Evolutionary conservation across 2,888 invertebrate genomes (phyloP).

Genomic region (Megamerina dolium): DNA sequence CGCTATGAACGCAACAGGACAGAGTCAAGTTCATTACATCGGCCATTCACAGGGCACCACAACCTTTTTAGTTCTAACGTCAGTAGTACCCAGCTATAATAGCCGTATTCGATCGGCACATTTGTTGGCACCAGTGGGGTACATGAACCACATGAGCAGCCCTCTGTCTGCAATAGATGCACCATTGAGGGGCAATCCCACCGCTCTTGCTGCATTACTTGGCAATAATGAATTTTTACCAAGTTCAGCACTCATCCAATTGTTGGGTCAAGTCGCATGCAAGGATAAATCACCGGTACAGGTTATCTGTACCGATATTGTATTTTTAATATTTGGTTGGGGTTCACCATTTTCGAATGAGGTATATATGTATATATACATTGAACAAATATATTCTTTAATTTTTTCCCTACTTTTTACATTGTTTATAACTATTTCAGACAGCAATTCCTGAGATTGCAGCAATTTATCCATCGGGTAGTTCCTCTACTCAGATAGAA

Average conservation of each 20-base stretch:
- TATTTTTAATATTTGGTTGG: constrained; percentile 22
- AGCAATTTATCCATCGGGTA: constrained; percentile 41
- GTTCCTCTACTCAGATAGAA: constrained; percentile 42
- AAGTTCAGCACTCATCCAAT: constrained; percentile 29
- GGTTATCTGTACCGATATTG: constrained; percentile 18
- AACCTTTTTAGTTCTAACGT: constrained; percentile 57
- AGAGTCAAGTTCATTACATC: constrained; percentile 56
- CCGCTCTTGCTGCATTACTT: constrained; percentile 29
- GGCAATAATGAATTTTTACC: constrained; percentile 37
- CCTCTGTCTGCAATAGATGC: constrained; percentile 57
- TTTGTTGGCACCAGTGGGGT: constrained; percentile 53
- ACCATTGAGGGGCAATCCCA: constrained; percentile 46
- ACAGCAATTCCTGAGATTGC: too few species aligned
- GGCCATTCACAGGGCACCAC: constrained; percentile 92
- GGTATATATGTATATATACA: constrained; percentile 16
- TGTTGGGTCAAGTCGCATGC: constrained; percentile 50
- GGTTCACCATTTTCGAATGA: constrained; percentile 20
- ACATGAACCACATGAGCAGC: constrained; percentile 33
- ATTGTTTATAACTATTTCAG: too few species aligned
- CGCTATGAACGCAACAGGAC: constrained; percentile 41
- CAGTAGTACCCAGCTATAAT: constrained; percentile 29
- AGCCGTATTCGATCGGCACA: constrained; percentile 34
- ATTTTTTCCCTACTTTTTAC: too few species aligned
- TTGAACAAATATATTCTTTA: not conserved
- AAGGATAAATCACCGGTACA: constrained; percentile 14